These are phyloP conservation scores for Aplysia californica DNA, from an alignment of 1,140 invertebrate species.

Conservation along the genomic window DNA sequence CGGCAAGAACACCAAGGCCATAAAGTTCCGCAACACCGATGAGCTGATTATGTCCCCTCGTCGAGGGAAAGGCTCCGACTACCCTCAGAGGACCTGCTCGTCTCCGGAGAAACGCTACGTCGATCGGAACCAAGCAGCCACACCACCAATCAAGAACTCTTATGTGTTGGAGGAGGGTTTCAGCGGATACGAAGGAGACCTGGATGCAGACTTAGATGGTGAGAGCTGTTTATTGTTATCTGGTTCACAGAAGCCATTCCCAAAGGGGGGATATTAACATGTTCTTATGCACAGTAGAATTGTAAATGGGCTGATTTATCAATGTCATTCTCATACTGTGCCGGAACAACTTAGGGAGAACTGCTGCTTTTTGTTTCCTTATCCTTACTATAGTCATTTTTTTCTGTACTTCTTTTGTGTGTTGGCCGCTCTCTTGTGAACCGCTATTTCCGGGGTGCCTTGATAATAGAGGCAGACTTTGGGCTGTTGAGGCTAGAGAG, in stretches of 20 bases:
- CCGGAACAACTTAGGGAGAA: neutral
- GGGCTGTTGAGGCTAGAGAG: too few relatives aligned
- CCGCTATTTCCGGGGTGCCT: too few relatives aligned
- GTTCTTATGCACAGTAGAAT: neutral
- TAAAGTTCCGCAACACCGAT: constrained; percentile 53
- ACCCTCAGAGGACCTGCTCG: neutral
- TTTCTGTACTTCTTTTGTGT: too few relatives aligned
- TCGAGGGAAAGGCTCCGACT: constrained; percentile 38
- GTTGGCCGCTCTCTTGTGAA: too few relatives aligned
- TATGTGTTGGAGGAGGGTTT: constrained; percentile 47
- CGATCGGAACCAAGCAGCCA: constrained; percentile 41
- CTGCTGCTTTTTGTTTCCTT: neutral
- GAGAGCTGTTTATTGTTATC: neutral
- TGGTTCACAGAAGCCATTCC: too few relatives aligned
- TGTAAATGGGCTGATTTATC: neutral
- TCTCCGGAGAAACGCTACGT: constrained; percentile 1
- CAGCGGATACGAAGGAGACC: constrained; percentile 58
- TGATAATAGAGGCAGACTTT: too few relatives aligned
- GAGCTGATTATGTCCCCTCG: constrained; percentile 61
- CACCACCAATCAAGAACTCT: constrained; percentile 42
- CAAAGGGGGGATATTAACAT: too few relatives aligned
- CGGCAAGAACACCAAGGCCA: constrained; percentile 42
- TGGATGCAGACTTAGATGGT: constrained; percentile 53
- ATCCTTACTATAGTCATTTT: neutral
- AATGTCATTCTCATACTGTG: neutral